Base-by-base conservation (phyloP, 2,113 vertebrate genomes). In the Xiphorhynchus elegans region DNA sequence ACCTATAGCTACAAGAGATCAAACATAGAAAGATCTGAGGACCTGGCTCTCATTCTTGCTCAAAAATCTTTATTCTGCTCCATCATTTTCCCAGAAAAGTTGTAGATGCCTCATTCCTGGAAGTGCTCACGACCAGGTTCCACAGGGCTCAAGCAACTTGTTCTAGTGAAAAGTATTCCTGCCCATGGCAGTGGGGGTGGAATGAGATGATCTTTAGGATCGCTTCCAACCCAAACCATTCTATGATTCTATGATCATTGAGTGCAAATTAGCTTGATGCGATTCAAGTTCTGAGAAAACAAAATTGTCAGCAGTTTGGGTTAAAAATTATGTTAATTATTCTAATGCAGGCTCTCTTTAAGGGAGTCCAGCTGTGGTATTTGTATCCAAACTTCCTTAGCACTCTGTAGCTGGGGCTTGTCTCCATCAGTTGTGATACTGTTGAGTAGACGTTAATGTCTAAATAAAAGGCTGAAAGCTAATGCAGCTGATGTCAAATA, bases 391-490 rank as follows among this genome's bases (percentile, higher is more conserved):
- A 75, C 3, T 46, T 74, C 37, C 62, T 68, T 9, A 58, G 6
- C 6, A 25, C 63, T 84, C 33, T 66, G 16, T 55, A 66, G 8
- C 4, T 6, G 9, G 24, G 42, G 5, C 4, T 84, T 81, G 42
- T 70, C 33, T 74, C 33, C 62, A 26, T 73, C 72, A 88, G 70
- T 50, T 88, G 39, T 59, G 59, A 70, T 69, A 67, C 7, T n/a
- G 29, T 21, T 67, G 33, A 70, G 21, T 33, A 70, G 55, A 91
- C 84, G 56, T 42, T 55, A 84, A 46, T 4, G 17, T n/a, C 42
- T 52, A 59, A 89, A 81, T 80, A 87, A 63, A 67, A 86, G 33
- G 78, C 67, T 84, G 81, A 75, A 81, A 87, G 39, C 9, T 73
- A 81, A 70, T 13, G 9, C 80, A 89, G 33, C 25, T 89, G 73